Percentiles rank a stretch among this genome's conserved stretches.
Evolutionary conservation across 2,888 invertebrate species (phyloP).

Genomic region (Julus scanicus): DNA sequence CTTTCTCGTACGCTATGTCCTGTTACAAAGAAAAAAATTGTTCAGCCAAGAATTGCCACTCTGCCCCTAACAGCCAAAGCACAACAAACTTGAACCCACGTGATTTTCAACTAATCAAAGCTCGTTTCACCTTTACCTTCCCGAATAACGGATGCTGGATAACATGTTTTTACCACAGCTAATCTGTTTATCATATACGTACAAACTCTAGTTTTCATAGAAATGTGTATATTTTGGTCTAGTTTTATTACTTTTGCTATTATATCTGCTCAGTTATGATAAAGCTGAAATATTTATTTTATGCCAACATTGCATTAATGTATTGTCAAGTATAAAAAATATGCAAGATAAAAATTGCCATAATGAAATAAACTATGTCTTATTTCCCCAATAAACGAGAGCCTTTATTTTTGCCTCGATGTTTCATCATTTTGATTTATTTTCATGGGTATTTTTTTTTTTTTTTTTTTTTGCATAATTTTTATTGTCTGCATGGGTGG

Average conservation of each 20-base stretch:
- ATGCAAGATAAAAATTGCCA: background rate
- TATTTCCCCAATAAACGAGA: background rate
- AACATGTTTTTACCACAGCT: background rate
- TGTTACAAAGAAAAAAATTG: no score
- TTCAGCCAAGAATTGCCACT: background rate
- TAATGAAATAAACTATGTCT: background rate
- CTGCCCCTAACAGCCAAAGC: background rate
- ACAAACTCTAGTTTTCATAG: slow-evolving; percentile 17
- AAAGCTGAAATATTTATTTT: slow-evolving; percentile 34
- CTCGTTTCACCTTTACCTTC: background rate
- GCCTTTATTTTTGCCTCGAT: no score
- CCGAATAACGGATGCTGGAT: slow-evolving; percentile 24
- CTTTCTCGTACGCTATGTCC: no score
- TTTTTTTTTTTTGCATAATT: background rate
- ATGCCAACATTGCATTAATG: background rate
- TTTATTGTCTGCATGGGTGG: no score
- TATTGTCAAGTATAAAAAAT: background rate
- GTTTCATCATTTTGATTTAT: background rate
- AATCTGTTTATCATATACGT: slow-evolving; percentile 41
- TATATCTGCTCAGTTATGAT: slow-evolving; percentile 4
- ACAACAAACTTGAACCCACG: background rate
- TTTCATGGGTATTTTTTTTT: background rate
- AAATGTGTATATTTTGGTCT: background rate
- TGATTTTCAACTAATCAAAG: slow-evolving; percentile 26
- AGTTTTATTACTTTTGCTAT: background rate